Percentiles rank a stretch among this genome's conserved stretches.
These are phyloP conservation scores for Scopus umbretta DNA, from an alignment of 2,113 vertebrate genomes.

Conservation along the genomic window DNA sequence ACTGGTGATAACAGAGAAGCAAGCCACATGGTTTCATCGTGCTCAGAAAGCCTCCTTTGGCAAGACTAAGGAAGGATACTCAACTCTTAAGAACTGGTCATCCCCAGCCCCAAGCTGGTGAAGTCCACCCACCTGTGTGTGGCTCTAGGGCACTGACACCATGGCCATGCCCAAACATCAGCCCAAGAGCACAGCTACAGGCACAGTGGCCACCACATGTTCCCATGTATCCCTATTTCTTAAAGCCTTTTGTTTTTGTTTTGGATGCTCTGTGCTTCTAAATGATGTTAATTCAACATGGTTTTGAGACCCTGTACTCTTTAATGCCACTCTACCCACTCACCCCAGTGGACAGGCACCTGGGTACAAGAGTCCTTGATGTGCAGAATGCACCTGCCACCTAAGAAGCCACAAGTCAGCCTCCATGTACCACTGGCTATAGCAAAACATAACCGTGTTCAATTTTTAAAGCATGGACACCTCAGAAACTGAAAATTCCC, in stretches of 20 bases:
- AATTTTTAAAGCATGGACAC: background rate
- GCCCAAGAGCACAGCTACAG: background rate
- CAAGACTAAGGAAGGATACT: no score
- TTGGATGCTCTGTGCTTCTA: background rate
- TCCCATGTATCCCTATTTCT: background rate
- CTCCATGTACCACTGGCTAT: background rate
- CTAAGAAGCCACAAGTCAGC: background rate
- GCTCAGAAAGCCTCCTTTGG: background rate
- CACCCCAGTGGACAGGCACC: background rate
- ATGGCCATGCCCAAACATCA: background rate
- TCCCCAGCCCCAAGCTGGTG: background rate
- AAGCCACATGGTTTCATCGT: fast-evolving
- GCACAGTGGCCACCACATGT: fast-evolving
- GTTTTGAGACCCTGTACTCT: no score
- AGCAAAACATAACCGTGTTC: background rate
- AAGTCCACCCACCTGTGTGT: fast-evolving
- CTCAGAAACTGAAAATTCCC: background rate
- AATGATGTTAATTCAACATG: fast-evolving
- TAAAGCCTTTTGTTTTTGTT: background rate
- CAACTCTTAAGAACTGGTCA: fast-evolving
- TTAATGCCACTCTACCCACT: no score
- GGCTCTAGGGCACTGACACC: background rate
- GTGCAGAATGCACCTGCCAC: background rate
- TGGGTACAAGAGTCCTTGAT: background rate
- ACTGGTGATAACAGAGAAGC: no score